phyloP scores from a whole-genome alignment of 2,797 vertebrate species.

The Eupleurogrammus muticus region DNA sequence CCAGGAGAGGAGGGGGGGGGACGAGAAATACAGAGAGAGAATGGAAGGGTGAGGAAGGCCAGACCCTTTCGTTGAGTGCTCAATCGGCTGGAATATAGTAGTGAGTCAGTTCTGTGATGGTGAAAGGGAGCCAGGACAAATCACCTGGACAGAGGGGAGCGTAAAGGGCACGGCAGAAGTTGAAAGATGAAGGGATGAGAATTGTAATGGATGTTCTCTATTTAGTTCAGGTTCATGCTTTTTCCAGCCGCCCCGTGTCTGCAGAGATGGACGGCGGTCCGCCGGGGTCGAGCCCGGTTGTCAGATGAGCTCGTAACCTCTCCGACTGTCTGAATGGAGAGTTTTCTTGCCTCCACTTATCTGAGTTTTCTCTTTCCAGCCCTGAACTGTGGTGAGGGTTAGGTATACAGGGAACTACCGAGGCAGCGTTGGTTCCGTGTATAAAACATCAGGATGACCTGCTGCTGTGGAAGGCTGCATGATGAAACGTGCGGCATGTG shows the following conservation, averaged over 20 bases:
- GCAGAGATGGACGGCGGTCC: conserved; percentile 58
- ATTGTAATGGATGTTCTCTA: conserved; percentile 73
- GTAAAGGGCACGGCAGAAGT: conserved; percentile 68
- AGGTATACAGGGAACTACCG: conserved; percentile 23
- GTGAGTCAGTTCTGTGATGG: conserved; percentile 60
- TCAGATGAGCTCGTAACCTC: conserved; percentile 63
- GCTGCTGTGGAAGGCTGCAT: conserved; percentile 2
- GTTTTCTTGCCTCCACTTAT: conserved; percentile 43
- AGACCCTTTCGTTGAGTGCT: conserved; percentile 62
- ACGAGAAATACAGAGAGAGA: conserved; percentile 30
- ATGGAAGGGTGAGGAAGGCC: conserved; percentile 62
- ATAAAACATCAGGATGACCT: conserved; percentile 26
- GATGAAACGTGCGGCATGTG: neutral
- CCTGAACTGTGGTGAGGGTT: conserved; percentile 50
- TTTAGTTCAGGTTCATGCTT: conserved; percentile 71
- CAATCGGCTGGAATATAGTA: conserved; percentile 73
- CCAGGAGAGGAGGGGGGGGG: neutral
- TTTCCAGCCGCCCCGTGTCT: conserved; percentile 38
- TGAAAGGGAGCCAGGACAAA: conserved; percentile 67
- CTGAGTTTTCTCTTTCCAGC: conserved; percentile 33
- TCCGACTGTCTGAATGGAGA: conserved; percentile 51
- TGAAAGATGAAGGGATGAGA: conserved; percentile 73
- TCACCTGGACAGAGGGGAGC: conserved; percentile 61
- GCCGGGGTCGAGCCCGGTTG: conserved; percentile 62
- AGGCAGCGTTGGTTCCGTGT: neutral